Base-by-base conservation (phyloP, 2,888 invertebrate species). In the Andrena minutula region DNA sequence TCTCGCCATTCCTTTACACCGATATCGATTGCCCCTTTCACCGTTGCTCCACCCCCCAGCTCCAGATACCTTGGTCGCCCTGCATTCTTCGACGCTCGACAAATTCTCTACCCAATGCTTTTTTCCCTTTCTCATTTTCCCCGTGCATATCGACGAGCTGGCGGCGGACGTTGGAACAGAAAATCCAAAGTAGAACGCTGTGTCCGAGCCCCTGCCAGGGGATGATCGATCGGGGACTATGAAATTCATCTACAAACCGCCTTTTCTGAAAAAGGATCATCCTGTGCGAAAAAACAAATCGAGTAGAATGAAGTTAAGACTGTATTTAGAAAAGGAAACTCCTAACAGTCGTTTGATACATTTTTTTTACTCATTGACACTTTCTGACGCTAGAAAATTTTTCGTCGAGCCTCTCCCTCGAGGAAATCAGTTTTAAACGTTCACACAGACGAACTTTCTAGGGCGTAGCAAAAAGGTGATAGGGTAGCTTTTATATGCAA, bases 11-110 rank as follows among this genome's bases (percentile, higher is more conserved):
- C 60, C 26, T 20, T 63, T 23, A 16, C 56, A 47, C 30, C 60
- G 32, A 66, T 72, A 77, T 72, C 72, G 80, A 77, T 68, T 77
- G 47, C 72, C 56, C 6, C 35, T 72, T 66, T 58, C 78, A 49
- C 28, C 41, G 58, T 60, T 32, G 66, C n/a, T 41, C 41, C 41
- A 41, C 47, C 63, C 10, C 70, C 64, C 47, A 65, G 70, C 32
- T 49, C 56, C 32, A 26, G 20, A 51, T 28, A 60, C 16, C 49
- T 53, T 58, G 53, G 30, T 64, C 63, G 47, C 30, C 35, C 60
- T 70, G 20, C 16, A 5, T 7, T 7, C n/a, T n/a, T n/a, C 64
- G 23, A 69, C 58, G 47, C 23, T 26, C 16, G 73, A 73, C 30
- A 60, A 79, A 32, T 70, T 61, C 65, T 51, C 35, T 61, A n/a